These are phyloP conservation scores for Sebastes vulpes DNA, from an alignment of 2,797 vertebrate species.

Conservation along the genomic window DNA sequence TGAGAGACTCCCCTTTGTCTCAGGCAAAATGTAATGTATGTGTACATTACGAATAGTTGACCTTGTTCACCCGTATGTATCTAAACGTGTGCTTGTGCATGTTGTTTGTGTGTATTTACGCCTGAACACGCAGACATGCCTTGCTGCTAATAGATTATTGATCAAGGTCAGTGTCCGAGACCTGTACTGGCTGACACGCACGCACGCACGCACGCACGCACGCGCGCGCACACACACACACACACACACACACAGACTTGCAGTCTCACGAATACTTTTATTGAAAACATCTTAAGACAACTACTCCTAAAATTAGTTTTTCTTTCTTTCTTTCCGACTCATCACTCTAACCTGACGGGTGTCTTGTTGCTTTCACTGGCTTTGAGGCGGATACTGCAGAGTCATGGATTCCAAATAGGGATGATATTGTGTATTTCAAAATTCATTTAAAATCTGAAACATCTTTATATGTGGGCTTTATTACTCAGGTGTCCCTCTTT, in stretches of 20 bases:
- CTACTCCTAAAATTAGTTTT: background rate
- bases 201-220: too few species aligned
- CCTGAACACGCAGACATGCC: slow-evolving; percentile 11
- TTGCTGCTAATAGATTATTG: slow-evolving; percentile 65
- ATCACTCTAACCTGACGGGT: background rate
- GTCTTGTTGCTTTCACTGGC: background rate
- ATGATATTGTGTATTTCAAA: slow-evolving; percentile 26
- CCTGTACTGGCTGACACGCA: background rate
- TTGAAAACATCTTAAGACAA: slow-evolving; percentile 1
- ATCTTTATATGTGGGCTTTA: slow-evolving; percentile 9
- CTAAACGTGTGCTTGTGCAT: background rate
- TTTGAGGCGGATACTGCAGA: background rate
- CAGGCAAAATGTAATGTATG: background rate
- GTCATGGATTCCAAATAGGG: background rate
- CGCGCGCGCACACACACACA: slow-evolving; percentile 21
- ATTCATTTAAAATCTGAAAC: slow-evolving; percentile 20
- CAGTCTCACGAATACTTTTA: background rate
- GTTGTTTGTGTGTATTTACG: background rate
- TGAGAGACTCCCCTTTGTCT: background rate
- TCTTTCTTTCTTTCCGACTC: background rate
- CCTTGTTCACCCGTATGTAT: background rate
- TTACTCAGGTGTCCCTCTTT: slow-evolving; percentile 4
- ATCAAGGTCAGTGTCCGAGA: slow-evolving; percentile 37
- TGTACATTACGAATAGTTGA: background rate
- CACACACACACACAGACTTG: background rate